These are phyloP conservation scores for Drosophila buzzatii DNA, from an alignment of 2,888 invertebrate genomes.

Conservation along the genomic window DNA sequence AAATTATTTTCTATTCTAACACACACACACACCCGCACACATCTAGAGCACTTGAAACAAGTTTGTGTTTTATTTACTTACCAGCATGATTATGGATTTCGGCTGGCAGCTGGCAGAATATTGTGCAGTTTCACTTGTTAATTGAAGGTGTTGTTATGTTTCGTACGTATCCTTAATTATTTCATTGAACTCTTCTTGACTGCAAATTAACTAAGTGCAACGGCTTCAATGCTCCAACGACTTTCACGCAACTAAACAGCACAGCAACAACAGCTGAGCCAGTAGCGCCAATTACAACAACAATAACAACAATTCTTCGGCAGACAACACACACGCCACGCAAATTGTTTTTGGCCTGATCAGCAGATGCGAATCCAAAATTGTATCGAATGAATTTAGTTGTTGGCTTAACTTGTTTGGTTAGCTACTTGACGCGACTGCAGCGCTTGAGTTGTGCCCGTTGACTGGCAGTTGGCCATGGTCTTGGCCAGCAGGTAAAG, in stretches of 20 bases:
- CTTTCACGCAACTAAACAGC: constrained; percentile 67
- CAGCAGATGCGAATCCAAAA: constrained; percentile 35
- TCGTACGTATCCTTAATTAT: constrained; percentile 65
- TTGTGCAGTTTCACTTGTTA: constrained; percentile 28
- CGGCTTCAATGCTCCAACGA: constrained; percentile 54
- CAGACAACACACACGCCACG: constrained; percentile 68
- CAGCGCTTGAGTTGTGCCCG: constrained; percentile 75
- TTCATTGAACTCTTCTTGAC: constrained; percentile 56
- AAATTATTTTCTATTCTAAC: background rate
- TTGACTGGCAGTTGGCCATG: constrained; percentile 66
- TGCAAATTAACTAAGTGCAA: constrained; percentile 32
- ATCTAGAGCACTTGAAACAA: background rate
- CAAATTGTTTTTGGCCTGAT: constrained; percentile 54
- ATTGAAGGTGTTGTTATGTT: constrained; percentile 21
- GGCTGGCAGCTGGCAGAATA: constrained; percentile 13
- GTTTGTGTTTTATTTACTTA: constrained; percentile 28
- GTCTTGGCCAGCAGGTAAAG: constrained; percentile 73
- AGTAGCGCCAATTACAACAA: constrained; percentile 10
- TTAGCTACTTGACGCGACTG: constrained; percentile 59
- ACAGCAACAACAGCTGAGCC: constrained; percentile 3
- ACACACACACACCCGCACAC: too few relatives aligned
- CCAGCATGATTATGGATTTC: constrained; percentile 45
- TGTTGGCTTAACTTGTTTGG: constrained; percentile 1
- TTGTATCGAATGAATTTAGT: constrained; percentile 19
- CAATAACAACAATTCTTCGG: constrained; percentile 12